phyloP scores from a whole-genome alignment of 2,113 vertebrate genomes.

The Ellobius talpinus region DNA sequence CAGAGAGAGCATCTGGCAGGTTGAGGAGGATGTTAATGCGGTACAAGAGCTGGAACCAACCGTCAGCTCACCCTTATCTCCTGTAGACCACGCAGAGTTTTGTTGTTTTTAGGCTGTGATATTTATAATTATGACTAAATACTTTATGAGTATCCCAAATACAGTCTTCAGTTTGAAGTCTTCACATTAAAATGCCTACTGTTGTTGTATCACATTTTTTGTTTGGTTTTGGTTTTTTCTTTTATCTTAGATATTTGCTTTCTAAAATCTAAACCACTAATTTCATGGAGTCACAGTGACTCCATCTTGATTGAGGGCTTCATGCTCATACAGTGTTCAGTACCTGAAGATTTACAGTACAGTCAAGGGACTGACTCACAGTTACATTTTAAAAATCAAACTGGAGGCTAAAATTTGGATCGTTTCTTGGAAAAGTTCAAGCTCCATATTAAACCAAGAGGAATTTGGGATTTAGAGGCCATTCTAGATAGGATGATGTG shows the following conservation, averaged over 20 bases:
- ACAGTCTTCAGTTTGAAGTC: slow-evolving; percentile 33
- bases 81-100: background rate
- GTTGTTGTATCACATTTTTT: background rate
- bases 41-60: background rate
- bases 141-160: slow-evolving; percentile 30
- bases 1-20: background rate
- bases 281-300: background rate
- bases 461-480: background rate
- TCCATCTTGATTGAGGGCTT: slow-evolving; percentile 6
- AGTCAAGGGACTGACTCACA: slow-evolving; percentile 32
- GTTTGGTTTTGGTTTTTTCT: background rate
- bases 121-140: slow-evolving; percentile 34
- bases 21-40: slow-evolving; percentile 26
- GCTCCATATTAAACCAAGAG: background rate
- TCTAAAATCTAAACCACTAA: slow-evolving; percentile 30
- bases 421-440: background rate
- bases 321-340: background rate
- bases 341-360: background rate
- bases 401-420: background rate
- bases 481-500: background rate
- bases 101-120: background rate
- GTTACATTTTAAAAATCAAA: slow-evolving; percentile 8
- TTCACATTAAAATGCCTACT: background rate
- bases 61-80: slow-evolving; percentile 26
- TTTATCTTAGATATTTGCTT: slow-evolving; percentile 31